Evolutionary conservation across 2,797 vertebrate species (phyloP).

Genomic region (Hypotaenidia philippensis): DNA sequence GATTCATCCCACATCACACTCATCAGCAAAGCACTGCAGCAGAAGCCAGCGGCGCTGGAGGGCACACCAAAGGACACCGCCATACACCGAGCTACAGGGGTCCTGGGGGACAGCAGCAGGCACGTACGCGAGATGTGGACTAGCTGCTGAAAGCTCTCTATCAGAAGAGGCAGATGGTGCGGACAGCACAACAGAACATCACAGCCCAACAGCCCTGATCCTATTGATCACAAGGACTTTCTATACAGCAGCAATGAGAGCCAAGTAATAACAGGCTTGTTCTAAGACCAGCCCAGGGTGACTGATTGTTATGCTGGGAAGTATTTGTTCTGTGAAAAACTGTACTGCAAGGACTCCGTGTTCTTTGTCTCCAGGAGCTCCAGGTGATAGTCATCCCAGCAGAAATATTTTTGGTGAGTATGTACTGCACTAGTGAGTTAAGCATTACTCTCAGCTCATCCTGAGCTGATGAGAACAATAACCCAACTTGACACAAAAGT

Average conservation of each 20-base stretch:
- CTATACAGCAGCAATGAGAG: background rate
- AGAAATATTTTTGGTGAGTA: constrained; percentile 25
- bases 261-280: background rate
- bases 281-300: background rate
- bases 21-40: background rate
- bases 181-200: background rate
- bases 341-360: background rate
- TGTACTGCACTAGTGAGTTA: background rate
- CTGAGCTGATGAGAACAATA: background rate
- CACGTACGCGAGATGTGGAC: background rate
- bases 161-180: background rate
- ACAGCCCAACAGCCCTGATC: background rate
- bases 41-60: background rate
- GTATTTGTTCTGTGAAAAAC: background rate
- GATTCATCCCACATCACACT: background rate
- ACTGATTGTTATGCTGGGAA: background rate
- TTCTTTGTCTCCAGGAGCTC: background rate
- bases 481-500: background rate
- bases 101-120: background rate
- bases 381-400: constrained; percentile 14
- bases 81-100: background rate
- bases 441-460: background rate
- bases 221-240: background rate
- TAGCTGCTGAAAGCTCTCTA: background rate
- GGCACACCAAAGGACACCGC: constrained; percentile 29